Conservation (phyloP, 1,140 invertebrate genomes). For the Drosophila sp. region DNA sequence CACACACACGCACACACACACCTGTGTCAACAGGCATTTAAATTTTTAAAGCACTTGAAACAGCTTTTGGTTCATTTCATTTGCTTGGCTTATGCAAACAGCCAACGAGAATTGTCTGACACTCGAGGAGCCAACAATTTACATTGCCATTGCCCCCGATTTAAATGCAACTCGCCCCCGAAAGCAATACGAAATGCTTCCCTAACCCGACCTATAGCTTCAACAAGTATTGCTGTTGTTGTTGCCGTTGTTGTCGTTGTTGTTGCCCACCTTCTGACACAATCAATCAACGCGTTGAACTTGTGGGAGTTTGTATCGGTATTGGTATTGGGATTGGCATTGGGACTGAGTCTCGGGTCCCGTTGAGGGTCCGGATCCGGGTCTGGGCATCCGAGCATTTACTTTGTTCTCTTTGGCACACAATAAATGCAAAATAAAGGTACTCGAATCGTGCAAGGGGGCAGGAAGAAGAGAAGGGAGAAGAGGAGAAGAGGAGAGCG, state of each 20-base stretch:
- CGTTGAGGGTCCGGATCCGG: slow-evolving; percentile 20
- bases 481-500: background rate
- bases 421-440: slow-evolving; percentile 79
- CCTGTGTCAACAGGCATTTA: slow-evolving; percentile 60
- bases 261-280: slow-evolving; percentile 42
- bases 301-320: slow-evolving; percentile 19
- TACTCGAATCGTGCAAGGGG: slow-evolving; percentile 49
- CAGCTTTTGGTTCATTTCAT: slow-evolving; percentile 73
- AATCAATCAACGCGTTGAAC: slow-evolving; percentile 78
- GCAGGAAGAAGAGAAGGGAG: background rate
- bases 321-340: background rate
- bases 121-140: slow-evolving; percentile 75
- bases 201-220: too few species aligned
- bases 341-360: slow-evolving; percentile 1
- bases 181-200: slow-evolving; percentile 2
- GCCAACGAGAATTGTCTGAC: slow-evolving; percentile 48
- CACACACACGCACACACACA: slow-evolving; percentile 14
- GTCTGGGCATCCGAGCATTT: slow-evolving; percentile 40
- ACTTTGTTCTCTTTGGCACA: slow-evolving; percentile 62
- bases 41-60: slow-evolving; percentile 62
- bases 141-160: slow-evolving; percentile 72
- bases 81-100: slow-evolving; percentile 77
- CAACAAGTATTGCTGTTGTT: slow-evolving; percentile 3
- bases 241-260: slow-evolving; percentile 14
- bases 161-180: slow-evolving; percentile 49